Percentiles rank a stretch among this genome's conserved stretches.
Conservation (phyloP, 1,140 invertebrate species). For the Antheraea pernyi region DNA sequence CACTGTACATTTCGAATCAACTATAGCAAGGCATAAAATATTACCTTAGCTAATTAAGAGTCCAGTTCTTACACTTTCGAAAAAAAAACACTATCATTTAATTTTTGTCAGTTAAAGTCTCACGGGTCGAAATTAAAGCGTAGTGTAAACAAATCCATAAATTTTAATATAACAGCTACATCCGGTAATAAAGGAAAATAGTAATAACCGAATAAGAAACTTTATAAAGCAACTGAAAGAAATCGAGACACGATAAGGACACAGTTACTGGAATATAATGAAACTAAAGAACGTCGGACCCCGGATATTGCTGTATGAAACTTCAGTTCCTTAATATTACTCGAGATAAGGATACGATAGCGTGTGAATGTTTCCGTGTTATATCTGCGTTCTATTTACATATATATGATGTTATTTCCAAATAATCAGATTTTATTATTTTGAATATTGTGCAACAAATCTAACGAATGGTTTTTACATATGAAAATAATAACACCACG, state of each 20-base stretch:
- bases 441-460: too few relatives aligned
- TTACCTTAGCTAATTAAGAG: too few relatives aligned
- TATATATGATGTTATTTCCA: not conserved
- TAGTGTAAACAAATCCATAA: not conserved
- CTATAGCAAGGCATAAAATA: too few relatives aligned
- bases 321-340: constrained; percentile 25
- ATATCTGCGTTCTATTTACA: not conserved
- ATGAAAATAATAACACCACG: too few relatives aligned
- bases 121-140: not conserved
- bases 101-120: not conserved
- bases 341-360: constrained; percentile 18
- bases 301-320: constrained; percentile 22
- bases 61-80: too few relatives aligned
- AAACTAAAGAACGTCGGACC: constrained; percentile 20
- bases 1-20: too few relatives aligned
- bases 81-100: too few relatives aligned
- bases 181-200: constrained; percentile 3
- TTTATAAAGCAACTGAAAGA: constrained; percentile 12
- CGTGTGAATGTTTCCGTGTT: constrained; percentile 3
- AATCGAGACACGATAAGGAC: constrained; percentile 22
- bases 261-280: constrained; percentile 19
- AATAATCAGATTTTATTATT: not conserved
- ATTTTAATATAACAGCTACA: not conserved
- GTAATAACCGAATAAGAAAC: not conserved
- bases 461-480: too few relatives aligned